These are phyloP conservation scores for Nylanderia fulva DNA, from an alignment of 1,140 invertebrate species.

Conservation along the genomic window DNA sequence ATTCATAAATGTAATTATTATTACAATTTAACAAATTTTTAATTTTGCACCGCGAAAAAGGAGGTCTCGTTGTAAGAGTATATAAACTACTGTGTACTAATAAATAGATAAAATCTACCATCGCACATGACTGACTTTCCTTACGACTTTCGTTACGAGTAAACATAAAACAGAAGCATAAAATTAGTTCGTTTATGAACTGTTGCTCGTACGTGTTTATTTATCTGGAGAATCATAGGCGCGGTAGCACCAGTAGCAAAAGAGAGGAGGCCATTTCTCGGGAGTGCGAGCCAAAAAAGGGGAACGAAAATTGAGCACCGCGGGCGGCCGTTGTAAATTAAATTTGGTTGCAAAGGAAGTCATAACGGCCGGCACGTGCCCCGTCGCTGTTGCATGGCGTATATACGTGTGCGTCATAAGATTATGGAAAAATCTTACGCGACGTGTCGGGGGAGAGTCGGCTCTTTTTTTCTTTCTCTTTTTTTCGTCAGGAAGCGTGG, in stretches of 20 bases:
- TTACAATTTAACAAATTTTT: neutral
- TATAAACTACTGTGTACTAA: neutral
- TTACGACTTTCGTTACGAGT: neutral
- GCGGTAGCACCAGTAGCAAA: no score
- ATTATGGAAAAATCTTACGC: slow-evolving; percentile 75
- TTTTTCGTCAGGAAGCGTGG: slow-evolving; percentile 77
- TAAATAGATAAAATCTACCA: slow-evolving; percentile 20
- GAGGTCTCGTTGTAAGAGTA: slow-evolving; percentile 9
- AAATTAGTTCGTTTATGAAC: slow-evolving; percentile 69
- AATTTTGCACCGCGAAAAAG: neutral
- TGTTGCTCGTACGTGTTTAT: slow-evolving; percentile 56
- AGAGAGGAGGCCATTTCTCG: slow-evolving; percentile 49
- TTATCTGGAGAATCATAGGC: slow-evolving; percentile 58
- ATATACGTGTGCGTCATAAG: slow-evolving; percentile 53
- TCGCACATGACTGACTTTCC: slow-evolving; percentile 16
- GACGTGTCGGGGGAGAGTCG: neutral
- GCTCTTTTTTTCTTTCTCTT: slow-evolving; percentile 48
- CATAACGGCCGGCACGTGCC: slow-evolving; percentile 77
- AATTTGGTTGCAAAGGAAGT: slow-evolving; percentile 77
- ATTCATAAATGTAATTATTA: neutral
- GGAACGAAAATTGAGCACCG: slow-evolving; percentile 70
- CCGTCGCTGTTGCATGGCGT: slow-evolving; percentile 57
- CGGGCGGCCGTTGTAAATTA: slow-evolving; percentile 77
- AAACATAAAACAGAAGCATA: slow-evolving; percentile 56
- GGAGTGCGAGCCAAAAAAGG: slow-evolving; percentile 33